A percentile compares a stretch with the other conserved stretches of the same genome.
phyloP scores from a whole-genome alignment of 2,113 vertebrate species.

The Epinephelus lanceolatus region DNA sequence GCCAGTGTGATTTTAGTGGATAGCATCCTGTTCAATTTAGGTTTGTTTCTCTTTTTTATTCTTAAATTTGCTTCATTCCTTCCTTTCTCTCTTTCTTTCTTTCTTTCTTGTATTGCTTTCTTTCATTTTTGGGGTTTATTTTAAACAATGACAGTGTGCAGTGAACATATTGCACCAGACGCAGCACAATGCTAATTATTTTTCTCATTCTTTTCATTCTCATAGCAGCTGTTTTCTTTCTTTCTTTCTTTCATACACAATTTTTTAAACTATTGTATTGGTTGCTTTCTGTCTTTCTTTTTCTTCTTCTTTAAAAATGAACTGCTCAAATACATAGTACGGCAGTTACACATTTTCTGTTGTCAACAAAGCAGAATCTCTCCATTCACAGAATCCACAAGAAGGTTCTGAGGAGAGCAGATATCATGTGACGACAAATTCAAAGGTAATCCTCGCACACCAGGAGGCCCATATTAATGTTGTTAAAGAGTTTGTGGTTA shows the following conservation, averaged over 20 bases:
- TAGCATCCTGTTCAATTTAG: background rate
- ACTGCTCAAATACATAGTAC: background rate
- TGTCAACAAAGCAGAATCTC: background rate
- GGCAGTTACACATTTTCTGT: background rate
- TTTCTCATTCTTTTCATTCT: no score
- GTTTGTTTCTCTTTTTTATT: background rate
- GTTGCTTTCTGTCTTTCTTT: background rate
- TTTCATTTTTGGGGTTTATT: no score
- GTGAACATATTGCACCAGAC: no score
- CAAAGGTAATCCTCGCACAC: background rate
- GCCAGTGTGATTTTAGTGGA: no score
- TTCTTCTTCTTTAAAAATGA: no score
- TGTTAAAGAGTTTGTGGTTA: background rate
- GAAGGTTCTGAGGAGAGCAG: background rate
- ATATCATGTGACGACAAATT: background rate
- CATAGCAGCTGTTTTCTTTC: background rate
- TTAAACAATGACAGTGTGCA: no score
- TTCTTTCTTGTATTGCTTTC: no score
- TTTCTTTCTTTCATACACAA: background rate
- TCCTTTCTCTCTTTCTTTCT: no score
- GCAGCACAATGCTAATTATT: no score
- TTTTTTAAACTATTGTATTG: background rate
- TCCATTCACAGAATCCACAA: background rate
- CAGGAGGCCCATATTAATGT: background rate
- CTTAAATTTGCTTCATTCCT: no score